Base-by-base conservation (phyloP, 2,888 invertebrate genomes). In the Lithophane semibrunnea region DNA sequence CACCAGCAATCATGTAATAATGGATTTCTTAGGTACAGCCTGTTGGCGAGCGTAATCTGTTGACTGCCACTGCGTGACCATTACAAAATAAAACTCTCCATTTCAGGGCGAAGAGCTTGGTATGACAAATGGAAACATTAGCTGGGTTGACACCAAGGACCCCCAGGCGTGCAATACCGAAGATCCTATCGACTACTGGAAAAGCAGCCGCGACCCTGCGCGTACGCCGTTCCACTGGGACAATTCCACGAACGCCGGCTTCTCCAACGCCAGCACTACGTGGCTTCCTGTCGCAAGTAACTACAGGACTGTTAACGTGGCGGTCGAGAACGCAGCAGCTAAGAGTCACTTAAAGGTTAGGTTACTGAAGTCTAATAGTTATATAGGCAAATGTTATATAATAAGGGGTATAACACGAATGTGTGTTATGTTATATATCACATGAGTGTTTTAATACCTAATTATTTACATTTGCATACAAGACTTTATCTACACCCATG, bases 91-190 rank as follows among this genome's bases (percentile, higher is more conserved):
- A 52, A 52, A 13, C n/a, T 64, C 8, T 3, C 29, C 2, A 24
- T 74, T 54, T 49, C 97, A 98, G 95, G 99, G 99, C 3, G 98
- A 99, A 91, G 99, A 99, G 92, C 97, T 99, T 75, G 98, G 98
- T 13, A 98, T 98, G 98, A 96, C 97, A 0, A 97, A 98, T 90
- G 97, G 97, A 2, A 92, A 92, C 88, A 95, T 98, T 37, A 96
- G 97, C 8, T 98, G 97, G 97, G 94, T 97, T 4, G 97, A 98
- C 77, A 98, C 98, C 0, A 92, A 96, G 0, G 98, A 98, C 93
- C 97, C 98, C 0, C 96, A 97, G 7, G 98, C 97, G 3, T 97
- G 97, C 88, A 97, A 97, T 88, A 97, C 97, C 0, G 97, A 97
- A 60, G 98, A 98, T 85, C 97, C 97, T 0, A 88, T 96, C 3